Base-by-base conservation (phyloP, 2,888 invertebrate species). In the Automeris io region DNA sequence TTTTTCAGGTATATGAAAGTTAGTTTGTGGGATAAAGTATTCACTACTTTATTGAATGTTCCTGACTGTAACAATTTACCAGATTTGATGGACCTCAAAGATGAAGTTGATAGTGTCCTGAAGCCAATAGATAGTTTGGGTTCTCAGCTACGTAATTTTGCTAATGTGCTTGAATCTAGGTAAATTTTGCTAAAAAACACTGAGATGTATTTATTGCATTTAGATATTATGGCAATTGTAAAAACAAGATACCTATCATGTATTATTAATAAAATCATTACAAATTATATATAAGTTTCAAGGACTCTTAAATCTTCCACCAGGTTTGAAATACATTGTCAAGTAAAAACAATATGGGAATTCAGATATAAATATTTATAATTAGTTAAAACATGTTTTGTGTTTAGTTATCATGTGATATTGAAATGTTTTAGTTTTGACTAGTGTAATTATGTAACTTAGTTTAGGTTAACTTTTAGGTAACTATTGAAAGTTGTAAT, bases 21-120 rank as follows among this genome's bases (percentile, higher is more conserved):
- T 43, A 88, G 88, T 43, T 79, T 93, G 41, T 96, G 96, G 96
- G 92, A 92, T 55, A 90, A 90, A 49, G 91, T 96, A 64, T 96
- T 97, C 69, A 90, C 91, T 24, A 89, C 90, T 21, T 79, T 97
- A 45, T 83, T 98, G 39, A 98, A 98, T 79, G 89, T 96, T 41
- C 91, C 91, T 13, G 92, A 92, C 42, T 95, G 95, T 65, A 89
- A 90, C 39, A 88, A 90, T 44, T 85, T 94, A 71, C 95, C 95
- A 0, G 91, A 94, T 67, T 80, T 96, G 50, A 70, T 88, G 62
- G 88, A 88, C 56, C 78, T 90, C 51, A 87, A 88, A 57, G 71
- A 70, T 47, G 83, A 85, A 49, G 74, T 82, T 34, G 87, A 87
- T 49, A 74, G 69, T 50, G 70, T 77, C 40, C 57, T 82, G 39